Base-by-base conservation (phyloP, 2,797 vertebrate genomes). In the Lates japonicus region DNA sequence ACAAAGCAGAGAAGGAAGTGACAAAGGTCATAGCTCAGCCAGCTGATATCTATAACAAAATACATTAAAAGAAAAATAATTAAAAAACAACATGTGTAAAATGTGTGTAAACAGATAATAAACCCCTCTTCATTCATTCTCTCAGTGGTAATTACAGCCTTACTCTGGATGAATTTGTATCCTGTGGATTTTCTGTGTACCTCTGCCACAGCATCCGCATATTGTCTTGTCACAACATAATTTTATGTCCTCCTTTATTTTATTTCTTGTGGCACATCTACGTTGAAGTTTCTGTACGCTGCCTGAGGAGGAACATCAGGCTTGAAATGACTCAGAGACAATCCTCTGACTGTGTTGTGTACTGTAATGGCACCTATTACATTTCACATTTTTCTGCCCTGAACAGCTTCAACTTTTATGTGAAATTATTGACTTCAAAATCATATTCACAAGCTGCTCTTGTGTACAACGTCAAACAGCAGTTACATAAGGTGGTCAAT, bases 361-460 rank as follows among this genome's bases (percentile, higher is more conserved):
- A 39, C 22, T 57, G 22, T 37, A 9, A 70, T 12, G n/a, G 29
- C 70, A n/a, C 20, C 57, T 0, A 22, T 51, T 64, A 68, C 20
- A 37, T 13, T 58, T 58, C 33, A 63, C 7, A 60, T 25, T 25
- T 61, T 39, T 13, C 20, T 80, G 9, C 22, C 14, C 0, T 57
- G 19, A 76, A 51, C 11, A 51, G 48, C 42, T 57, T 55, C 20
- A 44, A 31, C 11, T 17, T 70, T 22, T 14, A 48, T 51, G 14
- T 73, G 49, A 65, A 77, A 75, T 62, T 8, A 69, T 22, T 55
- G 60, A 65, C 17, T 9, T 44, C 3, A 37, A 61, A 58, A 44
- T 49, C 14, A 0, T 19, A 58, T 80, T 37, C 48, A 22, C 35
- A 35, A n/a, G 10, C 51, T 42, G 16, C 51, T 3, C 29, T 59